Conservation (phyloP, 2,797 vertebrate genomes). For the Myotis pilosus region DNA sequence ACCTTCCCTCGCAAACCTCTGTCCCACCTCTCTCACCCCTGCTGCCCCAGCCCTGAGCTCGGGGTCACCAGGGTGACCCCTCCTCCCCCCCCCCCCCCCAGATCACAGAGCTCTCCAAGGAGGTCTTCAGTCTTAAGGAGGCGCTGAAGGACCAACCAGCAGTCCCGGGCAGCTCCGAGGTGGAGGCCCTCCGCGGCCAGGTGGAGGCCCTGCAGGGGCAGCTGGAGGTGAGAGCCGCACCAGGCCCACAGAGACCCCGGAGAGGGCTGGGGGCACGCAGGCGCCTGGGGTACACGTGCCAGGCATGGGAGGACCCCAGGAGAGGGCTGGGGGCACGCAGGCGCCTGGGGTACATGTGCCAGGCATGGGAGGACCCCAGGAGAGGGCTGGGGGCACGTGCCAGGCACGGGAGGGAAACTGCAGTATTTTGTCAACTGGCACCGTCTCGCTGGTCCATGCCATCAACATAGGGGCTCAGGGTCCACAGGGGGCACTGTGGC, state of each 20-base stretch:
- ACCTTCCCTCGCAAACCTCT: background rate
- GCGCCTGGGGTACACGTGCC: accelerated
- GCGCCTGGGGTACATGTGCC: accelerated
- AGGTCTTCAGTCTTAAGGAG: slow-evolving; percentile 94
- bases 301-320: background rate
- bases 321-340: background rate
- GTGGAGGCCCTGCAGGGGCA: slow-evolving; percentile 88
- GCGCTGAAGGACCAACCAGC: slow-evolving; percentile 88
- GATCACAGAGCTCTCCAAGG: slow-evolving; percentile 96
- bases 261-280: background rate
- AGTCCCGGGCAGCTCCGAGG: slow-evolving; percentile 80
- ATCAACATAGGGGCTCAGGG: background rate
- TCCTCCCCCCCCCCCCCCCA: slow-evolving; percentile 64
- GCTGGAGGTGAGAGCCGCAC: slow-evolving; percentile 83
- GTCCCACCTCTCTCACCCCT: background rate
- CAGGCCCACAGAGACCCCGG: accelerated
- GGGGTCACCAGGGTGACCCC: accelerated
- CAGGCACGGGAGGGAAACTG: background rate
- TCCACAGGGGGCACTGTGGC: background rate
- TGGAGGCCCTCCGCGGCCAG: slow-evolving; percentile 84
- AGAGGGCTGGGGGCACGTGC: background rate
- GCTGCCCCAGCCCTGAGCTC: background rate
- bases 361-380: background rate
- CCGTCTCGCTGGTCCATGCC: accelerated
- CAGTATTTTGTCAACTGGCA: background rate